Evolutionary conservation across 1,140 invertebrate genomes (phyloP), one percentile per base, ranked within the genome.

Genomic region (Neelides sp.): DNA sequence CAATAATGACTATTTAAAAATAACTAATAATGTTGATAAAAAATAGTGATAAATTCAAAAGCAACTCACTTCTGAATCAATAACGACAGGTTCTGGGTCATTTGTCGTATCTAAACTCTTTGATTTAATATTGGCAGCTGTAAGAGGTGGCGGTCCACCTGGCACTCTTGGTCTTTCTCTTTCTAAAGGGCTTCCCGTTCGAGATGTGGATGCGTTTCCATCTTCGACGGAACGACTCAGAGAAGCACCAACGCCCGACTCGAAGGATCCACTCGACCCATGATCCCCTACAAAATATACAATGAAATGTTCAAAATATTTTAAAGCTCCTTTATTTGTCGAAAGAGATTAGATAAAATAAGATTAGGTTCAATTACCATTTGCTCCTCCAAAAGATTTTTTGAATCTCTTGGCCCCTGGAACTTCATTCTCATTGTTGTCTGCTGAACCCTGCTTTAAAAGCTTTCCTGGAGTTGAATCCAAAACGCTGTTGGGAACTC

Each of bases 231-330:
- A 60, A 13, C 55, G 51, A 52, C 43, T 60, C 19, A 57, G 41
- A 12, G 58, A 57, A 35, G 56, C 44, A 30, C 55, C 55, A 30
- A 54, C 50, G 17, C 57, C 57, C 8, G 58, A 60, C 35, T 60
- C 58, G 32, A 60, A 57, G 8, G 58, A 60, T 22, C 47, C 45
- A 22, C 27, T 36, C 19, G 41, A 30, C 1, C 48, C 26, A 41
- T 53, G 49, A 22, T 58, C 57, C 24, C 57, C 57, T 58, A 17
- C 27, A 37, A n/a, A n/a, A n/a, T n/a, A n/a, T n/a, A n/a, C n/a
- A n/a, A n/a, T n/a, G 17, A 7, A 44, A 44, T 12, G 15, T 4
- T 24, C 36, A 39, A 39, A 39, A n/a, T 5, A 17, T 8, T 39
- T 8, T n/a, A n/a, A n/a, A n/a, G n/a, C 8, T 34, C 30, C 30